phyloP scores from a whole-genome alignment of 2,113 vertebrate genomes.

The Dicentrarchus labrax region DNA sequence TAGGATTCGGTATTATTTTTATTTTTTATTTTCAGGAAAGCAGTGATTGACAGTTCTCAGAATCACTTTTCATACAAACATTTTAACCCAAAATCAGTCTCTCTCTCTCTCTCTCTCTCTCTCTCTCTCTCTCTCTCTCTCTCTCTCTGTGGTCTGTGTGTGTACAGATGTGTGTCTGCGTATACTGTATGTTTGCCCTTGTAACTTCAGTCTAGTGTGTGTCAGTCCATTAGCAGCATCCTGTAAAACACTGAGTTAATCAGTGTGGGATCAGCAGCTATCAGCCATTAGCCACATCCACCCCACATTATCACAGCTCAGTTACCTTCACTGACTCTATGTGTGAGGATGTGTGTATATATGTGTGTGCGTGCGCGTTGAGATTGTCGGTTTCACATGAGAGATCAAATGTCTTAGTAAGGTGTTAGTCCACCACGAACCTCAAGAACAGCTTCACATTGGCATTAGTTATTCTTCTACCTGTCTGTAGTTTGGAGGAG shows the following conservation, averaged over 20 bases:
- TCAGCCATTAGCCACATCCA: conserved; percentile 68
- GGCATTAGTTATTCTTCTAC: not conserved
- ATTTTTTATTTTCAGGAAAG: not conserved
- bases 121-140: not conserved
- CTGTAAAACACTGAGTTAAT: conserved; percentile 63
- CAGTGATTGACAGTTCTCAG: not conserved
- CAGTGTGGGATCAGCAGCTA: conserved; percentile 70
- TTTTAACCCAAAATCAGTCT: not conserved
- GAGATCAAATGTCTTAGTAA: not conserved
- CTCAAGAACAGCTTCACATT: not conserved
- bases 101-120: not conserved
- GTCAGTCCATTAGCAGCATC: conserved; percentile 60
- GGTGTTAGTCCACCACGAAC: not conserved
- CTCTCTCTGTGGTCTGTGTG: not conserved
- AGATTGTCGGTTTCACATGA: not conserved
- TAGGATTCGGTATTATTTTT: not conserved
- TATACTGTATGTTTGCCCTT: conserved; percentile 30
- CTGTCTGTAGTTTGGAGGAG: too few relatives aligned
- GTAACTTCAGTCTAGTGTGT: conserved; percentile 11
- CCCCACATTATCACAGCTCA: conserved; percentile 64
- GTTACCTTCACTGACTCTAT: conserved; percentile 29
- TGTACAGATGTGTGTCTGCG: not conserved
- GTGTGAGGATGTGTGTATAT: not conserved
- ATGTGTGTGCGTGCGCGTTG: not conserved
- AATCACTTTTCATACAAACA: not conserved